Evolutionary conservation across 2,797 vertebrate species (phyloP).

Genomic region (Orestias chungarensis): DNA sequence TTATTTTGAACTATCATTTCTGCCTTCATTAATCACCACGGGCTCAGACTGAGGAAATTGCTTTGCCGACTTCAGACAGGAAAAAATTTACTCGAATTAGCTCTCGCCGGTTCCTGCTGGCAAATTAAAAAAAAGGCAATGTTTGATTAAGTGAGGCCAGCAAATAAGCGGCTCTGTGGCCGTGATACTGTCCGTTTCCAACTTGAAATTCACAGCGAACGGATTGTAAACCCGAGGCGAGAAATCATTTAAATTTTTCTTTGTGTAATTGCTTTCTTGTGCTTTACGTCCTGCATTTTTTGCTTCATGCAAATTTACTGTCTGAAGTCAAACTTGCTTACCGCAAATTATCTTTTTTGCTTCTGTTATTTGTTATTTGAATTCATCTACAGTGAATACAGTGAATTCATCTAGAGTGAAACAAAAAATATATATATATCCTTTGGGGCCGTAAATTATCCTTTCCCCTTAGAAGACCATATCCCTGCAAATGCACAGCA

Average conservation of each 20-base stretch:
- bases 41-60: slow-evolving; percentile 53
- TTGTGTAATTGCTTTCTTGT: slow-evolving; percentile 55
- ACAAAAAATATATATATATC: slow-evolving; percentile 34
- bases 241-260: slow-evolving; percentile 55
- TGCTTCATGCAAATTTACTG: slow-evolving; percentile 64
- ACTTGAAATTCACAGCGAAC: slow-evolving; percentile 39
- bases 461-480: slow-evolving; percentile 63
- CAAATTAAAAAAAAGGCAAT: slow-evolving; percentile 47
- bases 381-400: slow-evolving; percentile 66
- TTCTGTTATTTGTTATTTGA: slow-evolving; percentile 70
- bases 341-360: slow-evolving; percentile 47
- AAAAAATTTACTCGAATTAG: slow-evolving; percentile 32
- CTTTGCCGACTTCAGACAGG: slow-evolving; percentile 28
- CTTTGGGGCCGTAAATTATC: slow-evolving; percentile 65
- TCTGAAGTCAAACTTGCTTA: slow-evolving; percentile 53
- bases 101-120: slow-evolving; percentile 19
- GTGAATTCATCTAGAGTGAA: slow-evolving; percentile 57
- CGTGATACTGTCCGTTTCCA: slow-evolving; percentile 51
- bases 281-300: slow-evolving; percentile 54
- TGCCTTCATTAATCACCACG: slow-evolving; percentile 72
- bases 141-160: slow-evolving; percentile 35
- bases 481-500: slow-evolving; percentile 58
- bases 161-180: slow-evolving; percentile 39
- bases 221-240: slow-evolving; percentile 41
- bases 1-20: slow-evolving; percentile 69